Evolutionary conservation across 1,140 invertebrate species (phyloP), one percentile per base, ranked within the genome.

Genomic region (Listronotus bonariensis): DNA sequence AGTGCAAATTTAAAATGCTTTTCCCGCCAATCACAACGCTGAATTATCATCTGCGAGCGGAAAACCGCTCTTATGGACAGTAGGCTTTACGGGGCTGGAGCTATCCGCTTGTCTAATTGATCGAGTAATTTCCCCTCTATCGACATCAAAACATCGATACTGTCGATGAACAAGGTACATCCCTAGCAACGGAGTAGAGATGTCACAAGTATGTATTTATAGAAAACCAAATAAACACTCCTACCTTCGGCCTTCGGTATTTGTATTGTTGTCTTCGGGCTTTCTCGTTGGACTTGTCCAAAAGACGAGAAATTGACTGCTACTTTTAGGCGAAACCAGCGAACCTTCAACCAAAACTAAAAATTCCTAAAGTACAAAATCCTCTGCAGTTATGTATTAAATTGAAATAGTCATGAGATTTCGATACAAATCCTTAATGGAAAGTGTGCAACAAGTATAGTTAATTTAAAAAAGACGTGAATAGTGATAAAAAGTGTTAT

Each of bases 281-380:
- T 49, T 49, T 12, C 26, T 49, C 46, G 46, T 49, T 31, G 26
- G 10, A 26, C 46, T 26, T 49, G 46, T 49, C 46, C 18, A 26
- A 49, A 53, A 36, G 34, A 36, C 17, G 34, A 53, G 10, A 53
- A 53, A 32, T 53, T 6, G 51, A 53, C 51, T n/a, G 51, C 14
- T 38, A 36, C 31, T 15, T 51, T 34, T 17, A 32, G 6, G 32
- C 34, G 34, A 36, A 36, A 36, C 34, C 7, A 36, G 32, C 20
- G 51, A 53, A 53, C 51, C 51, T 53, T 53, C 51, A 38, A 38
- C 34, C 32, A 53, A 53, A 53, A 53, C 32, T 38, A 53, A 53
- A 53, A 53, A 53, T 14, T 53, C 51, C 31, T 10, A 53, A 53
- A 18, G 51, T 53, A 53, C 51, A 53, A 53, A 53, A 53, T 53